Evolutionary conservation across 1,140 invertebrate species (phyloP).

Genomic region (Trypoxylus dichotomus): DNA sequence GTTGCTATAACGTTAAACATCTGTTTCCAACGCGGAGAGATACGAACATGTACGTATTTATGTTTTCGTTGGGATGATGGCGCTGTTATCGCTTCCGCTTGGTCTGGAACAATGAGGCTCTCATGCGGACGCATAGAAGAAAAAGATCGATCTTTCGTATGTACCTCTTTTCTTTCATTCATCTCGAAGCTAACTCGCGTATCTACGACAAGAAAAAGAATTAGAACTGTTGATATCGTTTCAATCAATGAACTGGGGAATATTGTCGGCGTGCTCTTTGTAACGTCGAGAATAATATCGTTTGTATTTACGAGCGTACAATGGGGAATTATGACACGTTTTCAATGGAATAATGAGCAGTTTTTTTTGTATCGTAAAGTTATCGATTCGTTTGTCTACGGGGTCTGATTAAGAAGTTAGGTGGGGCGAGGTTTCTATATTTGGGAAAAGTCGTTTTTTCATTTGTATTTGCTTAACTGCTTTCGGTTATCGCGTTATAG

Average conservation of each 20-base stretch:
- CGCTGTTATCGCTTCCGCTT: background rate
- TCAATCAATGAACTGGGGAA: conserved; percentile 12
- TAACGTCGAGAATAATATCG: background rate
- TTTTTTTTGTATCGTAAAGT: background rate
- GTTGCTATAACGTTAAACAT: background rate
- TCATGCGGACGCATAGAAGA: background rate
- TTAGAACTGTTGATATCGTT: conserved; percentile 1
- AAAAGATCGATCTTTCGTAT: background rate
- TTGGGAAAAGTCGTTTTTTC: too few species aligned
- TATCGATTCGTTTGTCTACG: too few species aligned
- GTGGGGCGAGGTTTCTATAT: too few species aligned
- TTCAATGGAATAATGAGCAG: background rate
- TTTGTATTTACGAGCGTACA: background rate
- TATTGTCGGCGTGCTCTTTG: background rate
- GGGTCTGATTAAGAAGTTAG: too few species aligned
- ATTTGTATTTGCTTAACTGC: too few species aligned
- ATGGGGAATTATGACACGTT: conserved; percentile 6
- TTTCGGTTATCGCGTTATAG: too few species aligned
- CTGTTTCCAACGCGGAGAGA: background rate
- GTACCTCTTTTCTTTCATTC: background rate
- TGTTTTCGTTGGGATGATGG: background rate
- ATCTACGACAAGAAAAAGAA: background rate
- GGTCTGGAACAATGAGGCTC: background rate
- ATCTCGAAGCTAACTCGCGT: background rate
- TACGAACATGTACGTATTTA: background rate